These are phyloP conservation scores for Girardinus metallicus DNA, from an alignment of 2,797 vertebrate genomes.

Conservation along the genomic window DNA sequence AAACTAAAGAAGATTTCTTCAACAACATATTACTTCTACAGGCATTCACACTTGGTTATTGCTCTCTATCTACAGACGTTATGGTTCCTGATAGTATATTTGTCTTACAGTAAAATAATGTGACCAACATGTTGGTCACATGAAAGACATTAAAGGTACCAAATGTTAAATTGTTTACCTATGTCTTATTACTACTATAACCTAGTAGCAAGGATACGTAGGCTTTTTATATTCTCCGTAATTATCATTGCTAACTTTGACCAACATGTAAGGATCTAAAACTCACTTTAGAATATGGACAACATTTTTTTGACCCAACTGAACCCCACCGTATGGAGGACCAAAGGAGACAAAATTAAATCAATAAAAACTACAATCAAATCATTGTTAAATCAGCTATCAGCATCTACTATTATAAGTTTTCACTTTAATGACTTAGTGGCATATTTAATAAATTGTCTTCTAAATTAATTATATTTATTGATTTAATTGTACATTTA, in stretches of 20 bases:
- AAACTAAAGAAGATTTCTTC: not conserved
- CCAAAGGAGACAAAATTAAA: not conserved
- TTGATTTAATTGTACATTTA: too few species aligned
- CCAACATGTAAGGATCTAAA: not conserved
- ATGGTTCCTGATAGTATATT: not conserved
- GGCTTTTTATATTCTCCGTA: not conserved
- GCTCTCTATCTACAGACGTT: not conserved
- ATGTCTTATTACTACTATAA: not conserved
- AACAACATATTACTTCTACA: not conserved
- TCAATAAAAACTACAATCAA: not conserved
- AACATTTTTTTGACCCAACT: not conserved
- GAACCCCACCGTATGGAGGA: not conserved
- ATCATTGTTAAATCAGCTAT: not conserved
- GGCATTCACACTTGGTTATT: not conserved
- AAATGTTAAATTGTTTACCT: not conserved
- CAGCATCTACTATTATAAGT: too few species aligned
- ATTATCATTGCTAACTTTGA: not conserved
- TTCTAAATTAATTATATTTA: too few species aligned
- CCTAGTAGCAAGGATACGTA: not conserved
- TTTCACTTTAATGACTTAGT: too few species aligned
- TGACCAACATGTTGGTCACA: not conserved
- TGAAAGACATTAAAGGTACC: not conserved
- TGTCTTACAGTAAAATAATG: not conserved
- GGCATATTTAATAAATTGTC: too few species aligned
- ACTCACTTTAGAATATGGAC: not conserved